Evolutionary conservation across 2,888 invertebrate species (phyloP), one percentile per base, ranked within the genome.

Genomic region (Watsonalla cultraria): DNA sequence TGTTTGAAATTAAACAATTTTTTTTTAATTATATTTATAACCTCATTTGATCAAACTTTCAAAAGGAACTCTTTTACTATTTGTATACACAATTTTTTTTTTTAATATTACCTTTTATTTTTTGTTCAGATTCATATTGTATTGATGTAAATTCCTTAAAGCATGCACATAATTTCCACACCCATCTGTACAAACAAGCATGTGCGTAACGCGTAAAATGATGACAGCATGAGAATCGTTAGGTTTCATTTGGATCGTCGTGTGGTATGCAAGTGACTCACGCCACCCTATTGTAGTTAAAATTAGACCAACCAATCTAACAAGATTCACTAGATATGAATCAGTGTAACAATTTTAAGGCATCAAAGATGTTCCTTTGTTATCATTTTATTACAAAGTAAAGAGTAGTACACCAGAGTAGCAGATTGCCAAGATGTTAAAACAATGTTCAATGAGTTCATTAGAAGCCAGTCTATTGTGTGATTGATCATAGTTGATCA

Each of bases 211-310:
- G 37, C 33, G 35, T 48, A 35, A 34, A n/a, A 35, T 48, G n/a
- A 48, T 13, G 35, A 35, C 47, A 35, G 35, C 35, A 47, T 13
- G 42, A 48, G 15, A 49, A 46, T 14, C 14, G 53, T 53, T 48
- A 53, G 53, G 53, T 49, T 53, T 53, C 53, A 15, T 53, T 49
- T 35, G 37, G 35, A 15, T 45, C 8, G 7, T 15, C 8, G 47
- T 47, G 15, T 47, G 71, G 69, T 64, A 70, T 69, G 65, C 45
- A 15, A 49, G 54, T 70, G 72, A 73, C 52, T 72, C 72, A 72
- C 52, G 45, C 56, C 47, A 58, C n/a, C 15, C 47, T 9, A 47
- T 47, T 47, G 37, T 62, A 64, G 56, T 54, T 61, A 59, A 66
- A 66, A 68, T 69, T 68, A 74, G 65, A 69, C 60, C 62, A 65